These are phyloP conservation scores for Margaritifera margaritifera DNA, from an alignment of 2,888 invertebrate genomes.

Conservation along the genomic window DNA sequence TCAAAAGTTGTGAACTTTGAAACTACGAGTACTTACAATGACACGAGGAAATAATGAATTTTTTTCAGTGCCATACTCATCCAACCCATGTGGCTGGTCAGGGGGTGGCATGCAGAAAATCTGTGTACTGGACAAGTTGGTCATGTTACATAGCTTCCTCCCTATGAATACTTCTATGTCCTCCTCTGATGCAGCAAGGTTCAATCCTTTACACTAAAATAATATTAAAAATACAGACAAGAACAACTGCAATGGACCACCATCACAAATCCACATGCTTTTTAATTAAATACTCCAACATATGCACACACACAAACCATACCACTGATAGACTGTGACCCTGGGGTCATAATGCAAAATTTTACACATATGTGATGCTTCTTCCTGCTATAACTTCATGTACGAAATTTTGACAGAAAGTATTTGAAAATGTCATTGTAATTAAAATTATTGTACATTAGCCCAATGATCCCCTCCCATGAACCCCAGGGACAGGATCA, in stretches of 20 bases:
- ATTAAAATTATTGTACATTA: too few relatives aligned
- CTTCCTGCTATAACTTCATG: too few relatives aligned
- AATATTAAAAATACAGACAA: not conserved
- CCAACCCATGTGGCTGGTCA: conserved; percentile 81
- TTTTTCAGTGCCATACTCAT: conserved; percentile 77
- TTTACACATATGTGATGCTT: too few relatives aligned
- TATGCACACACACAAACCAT: not conserved
- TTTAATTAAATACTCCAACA: not conserved
- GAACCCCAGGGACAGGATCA: too few relatives aligned
- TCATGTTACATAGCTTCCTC: conserved; percentile 91
- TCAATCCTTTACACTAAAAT: conserved; percentile 87
- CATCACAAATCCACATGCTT: not conserved
- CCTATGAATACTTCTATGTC: conserved; percentile 97
- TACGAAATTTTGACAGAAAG: too few relatives aligned
- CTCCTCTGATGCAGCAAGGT: conserved; percentile 92
- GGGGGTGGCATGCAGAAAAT: conserved; percentile 95
- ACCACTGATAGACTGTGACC: not conserved
- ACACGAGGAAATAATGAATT: conserved; percentile 88
- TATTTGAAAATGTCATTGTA: too few relatives aligned
- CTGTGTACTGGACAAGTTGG: conserved; percentile 91
- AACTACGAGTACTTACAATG: conserved; percentile 76
- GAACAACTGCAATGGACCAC: not conserved
- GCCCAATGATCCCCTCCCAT: too few relatives aligned
- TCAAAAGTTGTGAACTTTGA: too few relatives aligned
- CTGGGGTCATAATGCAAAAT: not conserved